Conservation (phyloP, 1,140 invertebrate genomes). For the Zaprionus gabonicus region DNA sequence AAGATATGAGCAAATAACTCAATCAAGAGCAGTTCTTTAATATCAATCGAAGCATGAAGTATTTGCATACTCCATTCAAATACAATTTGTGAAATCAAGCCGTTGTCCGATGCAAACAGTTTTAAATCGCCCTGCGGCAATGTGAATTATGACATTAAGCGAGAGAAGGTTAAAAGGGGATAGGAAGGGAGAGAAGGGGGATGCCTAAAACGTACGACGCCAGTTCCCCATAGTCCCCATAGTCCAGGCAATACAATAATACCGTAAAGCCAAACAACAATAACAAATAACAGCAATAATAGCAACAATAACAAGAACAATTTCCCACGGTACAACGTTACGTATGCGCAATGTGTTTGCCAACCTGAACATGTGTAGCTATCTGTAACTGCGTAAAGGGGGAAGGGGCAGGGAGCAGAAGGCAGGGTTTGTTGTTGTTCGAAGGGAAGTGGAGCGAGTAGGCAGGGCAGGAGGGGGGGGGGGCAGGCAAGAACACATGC, state of each 20-base stretch:
- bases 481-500: constrained; percentile 52
- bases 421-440: constrained; percentile 7
- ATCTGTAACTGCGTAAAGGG: constrained; percentile 53
- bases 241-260: constrained; percentile 35
- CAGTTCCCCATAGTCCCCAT: constrained; percentile 65
- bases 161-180: neutral
- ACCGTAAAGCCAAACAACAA: constrained; percentile 52
- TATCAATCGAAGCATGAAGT: neutral
- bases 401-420: neutral
- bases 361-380: constrained; percentile 81
- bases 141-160: constrained; percentile 67
- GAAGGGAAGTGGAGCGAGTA: neutral
- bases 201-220: constrained; percentile 66
- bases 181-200: constrained; percentile 33
- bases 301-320: constrained; percentile 56
- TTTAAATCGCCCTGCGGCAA: constrained; percentile 27
- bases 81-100: constrained; percentile 2
- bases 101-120: constrained; percentile 22
- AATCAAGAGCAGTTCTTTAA: neutral
- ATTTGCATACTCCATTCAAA: neutral
- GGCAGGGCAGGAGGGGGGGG: neutral
- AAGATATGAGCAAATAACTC: too few species aligned
- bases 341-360: constrained; percentile 73
- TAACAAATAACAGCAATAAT: constrained; percentile 52
- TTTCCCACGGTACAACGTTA: constrained; percentile 66